These are phyloP conservation scores for Deroplatys truncata DNA, from an alignment of 2,888 invertebrate genomes.

Conservation along the genomic window DNA sequence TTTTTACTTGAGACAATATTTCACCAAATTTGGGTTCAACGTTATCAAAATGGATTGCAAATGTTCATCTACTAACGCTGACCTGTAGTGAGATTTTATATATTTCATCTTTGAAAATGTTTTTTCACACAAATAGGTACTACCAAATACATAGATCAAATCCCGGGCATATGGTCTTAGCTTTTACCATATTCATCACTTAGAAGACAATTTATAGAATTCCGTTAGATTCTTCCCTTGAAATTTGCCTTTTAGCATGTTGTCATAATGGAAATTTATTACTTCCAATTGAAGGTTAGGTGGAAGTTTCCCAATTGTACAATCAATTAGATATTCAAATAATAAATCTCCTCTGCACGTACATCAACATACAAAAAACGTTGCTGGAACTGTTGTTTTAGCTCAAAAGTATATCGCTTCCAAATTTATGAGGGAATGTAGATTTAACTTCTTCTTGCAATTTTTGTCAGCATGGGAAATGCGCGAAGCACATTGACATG, in stretches of 20 bases:
- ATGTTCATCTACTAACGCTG: background rate
- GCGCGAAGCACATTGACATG: too few relatives aligned
- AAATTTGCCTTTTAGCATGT: conserved; percentile 34
- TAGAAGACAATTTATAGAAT: background rate
- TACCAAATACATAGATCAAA: background rate
- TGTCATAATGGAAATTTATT: conserved; percentile 20
- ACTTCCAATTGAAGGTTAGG: too few relatives aligned
- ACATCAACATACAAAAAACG: too few relatives aligned
- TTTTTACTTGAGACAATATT: background rate
- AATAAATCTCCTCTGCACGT: too few relatives aligned
- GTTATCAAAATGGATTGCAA: background rate
- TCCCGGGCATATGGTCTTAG: background rate
- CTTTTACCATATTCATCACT: background rate
- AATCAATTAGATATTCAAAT: too few relatives aligned
- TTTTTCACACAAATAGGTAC: background rate
- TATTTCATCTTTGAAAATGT: conserved; percentile 13
- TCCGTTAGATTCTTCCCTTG: conserved; percentile 32
- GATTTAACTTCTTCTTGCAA: too few relatives aligned
- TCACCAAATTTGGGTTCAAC: background rate
- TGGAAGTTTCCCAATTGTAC: too few relatives aligned
- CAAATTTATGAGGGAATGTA: too few relatives aligned
- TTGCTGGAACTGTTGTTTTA: too few relatives aligned
- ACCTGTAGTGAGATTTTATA: background rate
- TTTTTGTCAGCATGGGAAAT: too few relatives aligned
- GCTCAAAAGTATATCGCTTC: too few relatives aligned